These are phyloP conservation scores for Leucoraja ocellata DNA, from an alignment of 2,797 vertebrate species.

Conservation along the genomic window DNA sequence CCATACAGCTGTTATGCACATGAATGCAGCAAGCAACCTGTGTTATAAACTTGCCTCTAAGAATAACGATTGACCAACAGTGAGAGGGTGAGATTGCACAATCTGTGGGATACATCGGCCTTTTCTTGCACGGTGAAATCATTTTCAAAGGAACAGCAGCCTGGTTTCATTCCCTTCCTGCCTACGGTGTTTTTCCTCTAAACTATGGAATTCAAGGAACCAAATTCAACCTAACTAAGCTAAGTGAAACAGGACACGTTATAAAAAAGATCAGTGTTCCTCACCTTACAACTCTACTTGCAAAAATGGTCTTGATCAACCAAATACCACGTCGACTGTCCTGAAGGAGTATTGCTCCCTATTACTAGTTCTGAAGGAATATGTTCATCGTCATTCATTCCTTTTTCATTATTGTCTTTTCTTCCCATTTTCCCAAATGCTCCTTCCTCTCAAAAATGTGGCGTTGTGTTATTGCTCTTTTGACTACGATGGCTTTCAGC, in stretches of 20 bases:
- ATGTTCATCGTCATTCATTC: too few species aligned
- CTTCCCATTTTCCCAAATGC: not conserved
- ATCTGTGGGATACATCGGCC: not conserved
- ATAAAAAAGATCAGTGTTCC: not conserved
- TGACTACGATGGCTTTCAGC: not conserved
- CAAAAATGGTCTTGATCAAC: not conserved
- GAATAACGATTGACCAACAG: not conserved
- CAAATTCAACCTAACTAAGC: not conserved
- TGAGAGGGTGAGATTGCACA: not conserved
- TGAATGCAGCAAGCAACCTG: conserved; percentile 11
- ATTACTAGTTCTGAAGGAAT: not conserved
- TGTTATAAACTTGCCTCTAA: not conserved
- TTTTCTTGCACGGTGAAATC: not conserved
- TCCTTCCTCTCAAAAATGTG: not conserved
- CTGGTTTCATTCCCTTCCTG: not conserved
- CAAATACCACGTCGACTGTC: not conserved
- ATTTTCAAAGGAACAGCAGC: conserved; percentile 3
- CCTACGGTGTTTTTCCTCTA: not conserved
- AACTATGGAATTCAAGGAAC: not conserved
- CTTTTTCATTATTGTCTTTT: not conserved
- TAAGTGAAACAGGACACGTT: not conserved
- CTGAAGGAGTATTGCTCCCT: not conserved
- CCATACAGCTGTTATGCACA: conserved; percentile 31
- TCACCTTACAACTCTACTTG: not conserved
- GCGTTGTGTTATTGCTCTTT: too few species aligned